Conservation (phyloP, 2,888 invertebrate genomes). For the Eupithecia abbreviata region DNA sequence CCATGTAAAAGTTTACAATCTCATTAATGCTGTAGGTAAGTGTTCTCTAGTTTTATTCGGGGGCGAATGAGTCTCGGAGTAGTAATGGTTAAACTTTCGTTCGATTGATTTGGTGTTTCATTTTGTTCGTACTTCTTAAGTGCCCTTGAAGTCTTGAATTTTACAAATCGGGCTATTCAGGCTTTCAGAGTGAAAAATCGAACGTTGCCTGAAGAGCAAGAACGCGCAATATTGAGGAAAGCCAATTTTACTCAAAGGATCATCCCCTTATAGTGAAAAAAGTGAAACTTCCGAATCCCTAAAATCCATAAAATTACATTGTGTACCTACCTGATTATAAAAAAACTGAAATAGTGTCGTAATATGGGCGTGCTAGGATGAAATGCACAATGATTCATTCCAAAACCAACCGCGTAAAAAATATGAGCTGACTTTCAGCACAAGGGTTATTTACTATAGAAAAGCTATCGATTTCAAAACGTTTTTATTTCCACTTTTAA, state of each 20-base stretch:
- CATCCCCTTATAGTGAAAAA: no score
- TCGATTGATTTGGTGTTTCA: neutral
- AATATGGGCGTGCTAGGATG: no score
- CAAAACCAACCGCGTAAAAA: no score
- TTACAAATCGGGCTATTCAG: no score
- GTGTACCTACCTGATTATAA: no score
- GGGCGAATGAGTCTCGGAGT: conserved; percentile 37
- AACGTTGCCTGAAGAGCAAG: neutral
- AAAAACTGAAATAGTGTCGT: no score
- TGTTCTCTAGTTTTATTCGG: conserved; percentile 59
- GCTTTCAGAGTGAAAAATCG: neutral
- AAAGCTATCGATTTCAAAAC: no score
- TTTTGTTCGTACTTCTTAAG: neutral
- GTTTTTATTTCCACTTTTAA: no score
- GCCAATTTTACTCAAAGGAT: no score
- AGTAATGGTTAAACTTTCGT: neutral
- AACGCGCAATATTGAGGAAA: neutral
- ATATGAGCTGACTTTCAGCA: no score
- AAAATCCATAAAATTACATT: neutral
- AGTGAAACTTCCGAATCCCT: neutral
- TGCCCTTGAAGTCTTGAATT: neutral
- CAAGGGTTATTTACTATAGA: no score
- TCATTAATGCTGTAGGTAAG: conserved; percentile 64
- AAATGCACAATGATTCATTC: no score
- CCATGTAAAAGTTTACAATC: conserved; percentile 69